Evolutionary conservation across 2,888 invertebrate species (phyloP).

Genomic region (Tenthredo amoena): DNA sequence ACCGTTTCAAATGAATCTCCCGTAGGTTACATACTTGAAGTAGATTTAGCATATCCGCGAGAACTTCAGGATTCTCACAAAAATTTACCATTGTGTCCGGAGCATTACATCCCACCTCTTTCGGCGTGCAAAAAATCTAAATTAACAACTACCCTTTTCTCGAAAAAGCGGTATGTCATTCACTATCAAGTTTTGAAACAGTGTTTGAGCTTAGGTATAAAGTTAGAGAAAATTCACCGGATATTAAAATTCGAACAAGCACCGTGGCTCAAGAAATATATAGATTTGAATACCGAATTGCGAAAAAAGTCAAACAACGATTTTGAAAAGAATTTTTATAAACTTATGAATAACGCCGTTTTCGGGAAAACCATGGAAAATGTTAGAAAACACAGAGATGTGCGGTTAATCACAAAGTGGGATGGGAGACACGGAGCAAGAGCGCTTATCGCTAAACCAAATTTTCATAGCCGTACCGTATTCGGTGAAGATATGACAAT

Average conservation of each 20-base stretch:
- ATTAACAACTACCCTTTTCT: conserved; percentile 61
- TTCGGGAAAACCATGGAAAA: conserved; percentile 74
- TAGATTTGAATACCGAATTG: conserved; percentile 73
- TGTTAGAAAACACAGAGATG: conserved; percentile 67
- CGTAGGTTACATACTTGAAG: conserved; percentile 14
- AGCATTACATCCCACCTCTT: conserved; percentile 1
- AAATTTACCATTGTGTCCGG: conserved; percentile 33
- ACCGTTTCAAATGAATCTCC: no score
- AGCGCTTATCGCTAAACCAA: conserved; percentile 67
- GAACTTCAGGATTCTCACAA: conserved; percentile 1
- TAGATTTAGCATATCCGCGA: conserved; percentile 12
- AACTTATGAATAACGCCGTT: conserved; percentile 74
- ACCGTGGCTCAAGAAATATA: conserved; percentile 72
- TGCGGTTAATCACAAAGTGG: conserved; percentile 70
- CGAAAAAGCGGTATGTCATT: conserved; percentile 65
- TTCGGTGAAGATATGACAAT: conserved; percentile 71
- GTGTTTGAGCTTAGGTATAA: conserved; percentile 63
- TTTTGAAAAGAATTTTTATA: conserved; percentile 75
- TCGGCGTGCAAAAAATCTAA: conserved; percentile 53
- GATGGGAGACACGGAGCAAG: conserved; percentile 68
- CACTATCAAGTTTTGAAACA: conserved; percentile 67
- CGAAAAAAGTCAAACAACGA: conserved; percentile 66
- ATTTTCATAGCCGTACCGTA: conserved; percentile 67
- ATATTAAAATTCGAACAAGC: conserved; percentile 72
- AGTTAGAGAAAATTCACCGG: conserved; percentile 58